Evolutionary conservation across 2,797 vertebrate species (phyloP).

Genomic region (Hirundo rustica): DNA sequence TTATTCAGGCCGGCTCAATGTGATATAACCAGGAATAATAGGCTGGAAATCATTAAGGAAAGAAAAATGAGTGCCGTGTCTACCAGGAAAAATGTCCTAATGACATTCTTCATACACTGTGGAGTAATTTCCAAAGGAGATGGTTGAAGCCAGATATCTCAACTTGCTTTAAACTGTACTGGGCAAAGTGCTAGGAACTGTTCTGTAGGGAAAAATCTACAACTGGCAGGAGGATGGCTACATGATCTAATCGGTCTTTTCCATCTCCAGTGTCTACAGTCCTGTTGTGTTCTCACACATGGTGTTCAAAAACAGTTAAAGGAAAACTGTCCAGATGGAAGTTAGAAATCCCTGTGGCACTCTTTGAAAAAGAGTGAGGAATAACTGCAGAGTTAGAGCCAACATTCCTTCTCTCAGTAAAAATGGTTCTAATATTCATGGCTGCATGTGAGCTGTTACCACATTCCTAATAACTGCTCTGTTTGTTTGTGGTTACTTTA

Average conservation of each 20-base stretch:
- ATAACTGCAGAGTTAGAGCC: conserved; percentile 31
- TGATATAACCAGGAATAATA: conserved; percentile 40
- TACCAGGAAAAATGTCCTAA: conserved; percentile 60
- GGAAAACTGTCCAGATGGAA: conserved; percentile 63
- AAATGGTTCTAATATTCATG: conserved; percentile 38
- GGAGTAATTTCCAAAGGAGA: conserved; percentile 52
- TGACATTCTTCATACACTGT: conserved; percentile 5
- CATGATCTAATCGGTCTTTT: conserved; percentile 61
- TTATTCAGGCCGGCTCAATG: conserved; percentile 11
- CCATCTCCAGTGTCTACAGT: conserved; percentile 24
- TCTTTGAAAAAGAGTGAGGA: conserved; percentile 43
- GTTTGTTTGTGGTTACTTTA: conserved; percentile 27
- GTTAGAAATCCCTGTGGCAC: conserved; percentile 56
- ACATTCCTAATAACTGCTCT: conserved; percentile 33
- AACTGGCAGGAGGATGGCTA: conserved; percentile 26
- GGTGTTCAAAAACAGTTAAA: conserved; percentile 58
- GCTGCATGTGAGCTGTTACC: conserved; percentile 17
- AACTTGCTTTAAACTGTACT: conserved; percentile 26
- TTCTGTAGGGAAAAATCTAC: conserved; percentile 47
- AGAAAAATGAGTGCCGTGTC: conserved; percentile 47
- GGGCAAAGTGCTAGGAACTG: conserved; percentile 44
- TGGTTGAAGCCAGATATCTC: conserved; percentile 35
- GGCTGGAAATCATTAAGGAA: conserved; percentile 57
- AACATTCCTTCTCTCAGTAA: conserved; percentile 58
- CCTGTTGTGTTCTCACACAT: conserved; percentile 54